Base-by-base conservation (phyloP, 2,797 vertebrate species). In the Sarcophilus harrisii region DNA sequence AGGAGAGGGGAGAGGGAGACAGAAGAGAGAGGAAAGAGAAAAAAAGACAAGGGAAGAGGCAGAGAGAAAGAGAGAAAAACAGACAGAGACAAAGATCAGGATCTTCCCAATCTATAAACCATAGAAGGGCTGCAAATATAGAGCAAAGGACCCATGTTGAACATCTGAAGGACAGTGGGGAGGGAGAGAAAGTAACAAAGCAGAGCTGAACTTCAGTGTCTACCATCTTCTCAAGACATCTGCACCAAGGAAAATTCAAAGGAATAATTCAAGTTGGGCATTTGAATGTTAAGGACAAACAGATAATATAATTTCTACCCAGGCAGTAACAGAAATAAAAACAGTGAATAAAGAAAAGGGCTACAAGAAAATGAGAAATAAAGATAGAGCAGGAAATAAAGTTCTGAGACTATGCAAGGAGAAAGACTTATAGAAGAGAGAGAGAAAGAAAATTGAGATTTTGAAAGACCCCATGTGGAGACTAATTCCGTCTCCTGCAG, bases 251-350 rank as follows among this genome's bases (percentile, higher is more conserved):
- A 87, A 87, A 45, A 87, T 87, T 27, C 24, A 91, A 95, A 92
- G 96, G 16, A 28, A 92, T 60, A 90, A 96, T 95, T 96, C 97
- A 95, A 92, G 96, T 93, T 89, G 96, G 95, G 90, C 91, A 94
- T 96, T 66, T 97, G 96, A 97, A 97, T 94, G 73, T 96, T 97
- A 96, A 97, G 96, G 94, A 92, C 93, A 94, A 97, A 93, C 30
- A 96, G 95, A 97, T 95, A 97, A 96, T 93, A 58, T 81, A 28
- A 94, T 58, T 94, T 92, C 57, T 90, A 93, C 62, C n/a, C n/a
- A 52, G 91, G 52, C 92, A 96, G 95, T 28, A 94, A 92, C 60
- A 92, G 95, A 59, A 89, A 66, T 91, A 27, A 89, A n/a, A 21
- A 38, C 18, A 45, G 58, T 92, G 58, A 95, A 96, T 93, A 52